phyloP scores from a whole-genome alignment of 2,888 invertebrate genomes.

The Troides aeacus region DNA sequence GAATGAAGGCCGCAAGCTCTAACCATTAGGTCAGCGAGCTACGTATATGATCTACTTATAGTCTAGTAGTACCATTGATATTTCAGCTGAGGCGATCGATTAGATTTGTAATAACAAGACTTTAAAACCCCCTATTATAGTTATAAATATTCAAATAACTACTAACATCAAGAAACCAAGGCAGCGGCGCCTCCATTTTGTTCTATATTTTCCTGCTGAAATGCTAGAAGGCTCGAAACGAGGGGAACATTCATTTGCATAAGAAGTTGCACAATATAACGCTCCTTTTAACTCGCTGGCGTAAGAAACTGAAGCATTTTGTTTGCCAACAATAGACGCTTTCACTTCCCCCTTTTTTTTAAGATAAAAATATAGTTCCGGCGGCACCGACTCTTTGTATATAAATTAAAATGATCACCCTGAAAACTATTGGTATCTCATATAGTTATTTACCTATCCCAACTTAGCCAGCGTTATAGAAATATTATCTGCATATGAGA shows the following conservation, averaged over 20 bases:
- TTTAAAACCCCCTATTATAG: conserved; percentile 34
- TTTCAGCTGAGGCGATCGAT: too few relatives aligned
- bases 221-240: conserved; percentile 59
- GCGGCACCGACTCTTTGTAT: background rate
- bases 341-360: conserved; percentile 32
- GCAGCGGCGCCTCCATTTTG: conserved; percentile 48
- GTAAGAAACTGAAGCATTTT: conserved; percentile 43
- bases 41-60: too few relatives aligned
- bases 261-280: conserved; percentile 49
- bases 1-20: too few relatives aligned
- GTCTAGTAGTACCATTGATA: too few relatives aligned
- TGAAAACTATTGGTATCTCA: background rate
- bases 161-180: conserved; percentile 31
- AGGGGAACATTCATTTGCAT: conserved; percentile 62
- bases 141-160: conserved; percentile 26
- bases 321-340: conserved; percentile 55
- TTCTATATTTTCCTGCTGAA: conserved; percentile 59
- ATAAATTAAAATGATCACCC: background rate
- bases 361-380: conserved; percentile 2
- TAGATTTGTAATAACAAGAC: too few relatives aligned
- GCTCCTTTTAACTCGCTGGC: conserved; percentile 52
- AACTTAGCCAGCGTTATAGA: too few relatives aligned
- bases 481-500: too few relatives aligned
- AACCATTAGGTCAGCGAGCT: too few relatives aligned
- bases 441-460: too few relatives aligned